Percentiles rank a stretch among this genome's conserved stretches.
These are phyloP conservation scores for Telmatherina bonti DNA, from an alignment of 2,797 vertebrate genomes.

Conservation along the genomic window DNA sequence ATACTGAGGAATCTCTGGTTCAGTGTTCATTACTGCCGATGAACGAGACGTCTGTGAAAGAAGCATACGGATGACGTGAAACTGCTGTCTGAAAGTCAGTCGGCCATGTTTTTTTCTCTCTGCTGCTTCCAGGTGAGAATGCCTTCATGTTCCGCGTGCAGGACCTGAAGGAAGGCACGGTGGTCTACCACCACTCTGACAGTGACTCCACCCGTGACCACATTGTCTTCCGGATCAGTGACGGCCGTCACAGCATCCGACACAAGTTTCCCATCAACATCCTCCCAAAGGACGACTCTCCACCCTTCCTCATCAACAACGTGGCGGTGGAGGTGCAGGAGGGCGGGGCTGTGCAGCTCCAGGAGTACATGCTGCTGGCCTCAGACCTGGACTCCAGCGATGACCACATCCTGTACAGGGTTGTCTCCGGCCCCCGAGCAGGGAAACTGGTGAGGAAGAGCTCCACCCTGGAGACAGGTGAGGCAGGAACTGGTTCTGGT, in stretches of 20 bases:
- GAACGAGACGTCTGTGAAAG: too few species aligned
- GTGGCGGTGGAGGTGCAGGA: conserved; percentile 75
- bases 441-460: conserved; percentile 76
- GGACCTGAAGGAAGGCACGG: conserved; percentile 77
- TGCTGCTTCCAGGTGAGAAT: conserved; percentile 80
- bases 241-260: conserved; percentile 80
- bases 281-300: conserved; percentile 82
- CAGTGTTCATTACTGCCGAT: too few species aligned
- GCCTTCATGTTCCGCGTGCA: conserved; percentile 84
- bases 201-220: conserved; percentile 81
- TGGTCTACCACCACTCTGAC: conserved; percentile 83
- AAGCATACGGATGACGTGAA: too few species aligned
- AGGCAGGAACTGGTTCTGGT: background rate
- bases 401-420: conserved; percentile 70
- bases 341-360: conserved; percentile 55
- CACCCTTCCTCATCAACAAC: conserved; percentile 80
- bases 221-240: conserved; percentile 82
- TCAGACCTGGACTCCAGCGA: conserved; percentile 82
- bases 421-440: conserved; percentile 40
- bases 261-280: conserved; percentile 80
- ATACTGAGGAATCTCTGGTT: too few species aligned
- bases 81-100: too few species aligned
- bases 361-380: conserved; percentile 73
- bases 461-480: conserved; percentile 63
- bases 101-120: background rate